Evolutionary conservation across 2,113 vertebrate species (phyloP).

Genomic region (Neodon shergylaensis): DNA sequence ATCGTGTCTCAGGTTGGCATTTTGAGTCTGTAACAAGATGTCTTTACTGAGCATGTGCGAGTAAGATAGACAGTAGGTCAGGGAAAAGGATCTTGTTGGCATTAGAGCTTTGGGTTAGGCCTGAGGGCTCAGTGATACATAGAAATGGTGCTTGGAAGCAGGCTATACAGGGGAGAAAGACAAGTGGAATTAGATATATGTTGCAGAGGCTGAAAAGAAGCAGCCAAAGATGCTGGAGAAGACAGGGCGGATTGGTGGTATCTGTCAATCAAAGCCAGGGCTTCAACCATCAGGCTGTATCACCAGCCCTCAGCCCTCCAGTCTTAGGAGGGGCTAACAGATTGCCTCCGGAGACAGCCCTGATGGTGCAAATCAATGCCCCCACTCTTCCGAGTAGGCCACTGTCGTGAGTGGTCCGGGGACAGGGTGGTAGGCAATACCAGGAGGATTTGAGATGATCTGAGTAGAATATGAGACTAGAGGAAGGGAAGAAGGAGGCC

Average conservation of each 20-base stretch:
- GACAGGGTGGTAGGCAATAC: background rate
- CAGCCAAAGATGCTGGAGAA: background rate
- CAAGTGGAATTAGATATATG: accelerated
- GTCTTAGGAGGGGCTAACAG: background rate
- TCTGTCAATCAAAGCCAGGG: background rate
- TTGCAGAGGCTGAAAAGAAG: background rate
- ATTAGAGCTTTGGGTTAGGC: background rate
- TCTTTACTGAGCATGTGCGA: background rate
- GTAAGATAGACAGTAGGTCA: background rate
- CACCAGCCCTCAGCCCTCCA: background rate
- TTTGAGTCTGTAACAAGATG: constrained; percentile 13
- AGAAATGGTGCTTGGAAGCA: background rate
- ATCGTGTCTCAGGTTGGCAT: background rate
- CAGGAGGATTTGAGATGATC: background rate
- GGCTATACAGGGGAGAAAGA: background rate
- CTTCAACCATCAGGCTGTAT: background rate
- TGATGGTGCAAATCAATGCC: background rate
- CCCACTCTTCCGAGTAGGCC: background rate
- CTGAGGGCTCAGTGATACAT: background rate
- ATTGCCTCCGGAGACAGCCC: background rate
- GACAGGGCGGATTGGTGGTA: background rate
- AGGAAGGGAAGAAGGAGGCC: background rate
- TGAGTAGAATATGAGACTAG: background rate
- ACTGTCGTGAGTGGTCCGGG: too few species aligned
- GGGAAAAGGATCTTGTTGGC: background rate